Evolutionary conservation across 2,888 invertebrate genomes (phyloP), one percentile per base, ranked within the genome.

Genomic region (Oxycera nigricornis): DNA sequence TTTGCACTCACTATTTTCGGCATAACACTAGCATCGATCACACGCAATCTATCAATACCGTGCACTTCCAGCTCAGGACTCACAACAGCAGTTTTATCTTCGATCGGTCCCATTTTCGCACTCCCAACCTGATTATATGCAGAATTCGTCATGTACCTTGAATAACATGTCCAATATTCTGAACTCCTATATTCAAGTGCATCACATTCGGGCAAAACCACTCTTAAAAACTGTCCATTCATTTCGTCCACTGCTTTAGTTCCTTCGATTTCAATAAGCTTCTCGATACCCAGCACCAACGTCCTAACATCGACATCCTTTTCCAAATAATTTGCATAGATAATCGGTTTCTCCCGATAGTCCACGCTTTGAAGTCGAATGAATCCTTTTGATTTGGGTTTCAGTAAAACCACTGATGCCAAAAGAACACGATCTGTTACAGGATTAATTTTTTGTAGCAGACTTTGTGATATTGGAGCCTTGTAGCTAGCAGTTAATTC

Each of bases 131-230:
- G 90, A 78, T 91, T 91, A 78, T 91, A 90, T 79, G 90, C 87
- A 73, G 90, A 90, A n/a, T 87, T 86, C 0, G 90, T 89, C 52
- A 90, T 82, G 75, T 90, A 88, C n/a, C 88, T 86, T 6, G 89
- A 85, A 24, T 90, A 89, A 81, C 91, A 91, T 72, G 89, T 87
- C 90, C 90, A 91, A 80, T 91, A 91, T 30, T 87, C 87, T 57
- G 87, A 84, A 1, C 85, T 81, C 46, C 82, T 79, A 70, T 81
- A 82, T 14, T 78, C 76, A 50, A 82, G 78, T 1, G 81, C 78
- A 2, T 81, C 82, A 79, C 90, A 90, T 2, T 83, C 84, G 2
- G 87, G 87, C 75, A 84, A 85, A 35, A 84, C 81, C 1, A 86
- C 85, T 52, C 87, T 88, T 73, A 88, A 81, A 22, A 89, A 80